These are phyloP conservation scores for Eumacrocentrus americanus DNA, from an alignment of 2,888 invertebrate genomes.

Conservation along the genomic window DNA sequence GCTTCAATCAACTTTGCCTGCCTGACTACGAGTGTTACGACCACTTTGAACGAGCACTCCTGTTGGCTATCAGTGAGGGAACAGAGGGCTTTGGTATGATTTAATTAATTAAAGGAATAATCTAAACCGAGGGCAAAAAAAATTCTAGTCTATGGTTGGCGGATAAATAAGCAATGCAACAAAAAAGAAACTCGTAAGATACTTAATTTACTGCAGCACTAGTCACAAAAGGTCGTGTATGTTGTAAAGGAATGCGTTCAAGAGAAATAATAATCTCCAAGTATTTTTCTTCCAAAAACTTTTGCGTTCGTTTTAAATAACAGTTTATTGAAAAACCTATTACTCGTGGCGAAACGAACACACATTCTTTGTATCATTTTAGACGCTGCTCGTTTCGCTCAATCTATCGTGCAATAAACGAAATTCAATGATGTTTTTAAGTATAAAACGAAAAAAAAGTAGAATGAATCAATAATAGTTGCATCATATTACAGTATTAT, in stretches of 20 bases:
- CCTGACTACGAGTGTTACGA: slow-evolving; percentile 95
- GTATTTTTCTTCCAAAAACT: slow-evolving; percentile 15
- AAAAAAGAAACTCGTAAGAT: slow-evolving; percentile 26
- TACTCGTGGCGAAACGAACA: too few relatives aligned
- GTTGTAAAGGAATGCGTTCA: background rate
- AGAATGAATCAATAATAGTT: background rate
- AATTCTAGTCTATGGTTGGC: background rate
- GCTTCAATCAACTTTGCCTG: slow-evolving; percentile 94
- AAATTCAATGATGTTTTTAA: background rate
- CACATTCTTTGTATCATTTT: too few relatives aligned
- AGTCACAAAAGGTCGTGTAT: slow-evolving; percentile 9
- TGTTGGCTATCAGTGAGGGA: slow-evolving; percentile 93
- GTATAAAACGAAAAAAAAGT: background rate
- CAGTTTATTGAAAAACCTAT: too few relatives aligned
- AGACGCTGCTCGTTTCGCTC: too few relatives aligned
- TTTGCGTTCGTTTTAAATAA: too few relatives aligned
- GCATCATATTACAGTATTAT: slow-evolving; percentile 15
- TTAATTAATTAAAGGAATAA: slow-evolving; percentile 52
- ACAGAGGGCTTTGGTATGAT: slow-evolving; percentile 91
- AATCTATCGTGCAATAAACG: slow-evolving; percentile 3
- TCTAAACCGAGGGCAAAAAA: background rate
- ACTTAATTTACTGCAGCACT: slow-evolving; percentile 34
- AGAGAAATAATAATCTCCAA: background rate
- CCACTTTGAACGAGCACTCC: slow-evolving; percentile 87
- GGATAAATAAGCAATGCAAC: slow-evolving; percentile 1